Conservation (phyloP, 2,797 vertebrate genomes). For the Thaleichthys pacificus region DNA sequence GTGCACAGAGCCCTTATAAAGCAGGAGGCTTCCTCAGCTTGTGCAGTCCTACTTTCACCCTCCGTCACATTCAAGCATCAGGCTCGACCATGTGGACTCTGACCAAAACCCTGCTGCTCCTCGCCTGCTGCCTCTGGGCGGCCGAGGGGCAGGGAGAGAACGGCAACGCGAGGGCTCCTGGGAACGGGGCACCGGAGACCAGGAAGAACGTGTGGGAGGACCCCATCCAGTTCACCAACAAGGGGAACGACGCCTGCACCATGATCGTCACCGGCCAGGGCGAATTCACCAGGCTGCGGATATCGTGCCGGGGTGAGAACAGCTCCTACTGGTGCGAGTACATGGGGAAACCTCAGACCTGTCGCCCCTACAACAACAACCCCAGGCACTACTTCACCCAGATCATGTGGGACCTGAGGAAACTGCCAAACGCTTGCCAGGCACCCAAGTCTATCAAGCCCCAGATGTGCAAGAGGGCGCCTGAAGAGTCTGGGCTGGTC, state of each 20-base stretch:
- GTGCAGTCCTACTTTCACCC: constrained; percentile 42
- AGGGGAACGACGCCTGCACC: constrained; percentile 71
- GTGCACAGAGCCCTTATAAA: constrained; percentile 65
- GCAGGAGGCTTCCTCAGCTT: constrained; percentile 35
- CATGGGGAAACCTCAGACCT: constrained; percentile 72
- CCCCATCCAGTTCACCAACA: constrained; percentile 76
- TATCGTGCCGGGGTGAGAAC: constrained; percentile 68
- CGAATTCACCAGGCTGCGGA: constrained; percentile 69
- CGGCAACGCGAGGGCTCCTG: neutral
- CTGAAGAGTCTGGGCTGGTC: constrained; percentile 74
- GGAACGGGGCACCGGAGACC: neutral
- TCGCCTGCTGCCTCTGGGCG: constrained; percentile 65
- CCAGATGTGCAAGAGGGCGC: constrained; percentile 77
- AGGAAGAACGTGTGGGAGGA: constrained; percentile 71
- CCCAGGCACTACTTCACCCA: constrained; percentile 81
- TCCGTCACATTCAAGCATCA: constrained; percentile 34
- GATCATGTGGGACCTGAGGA: constrained; percentile 75
- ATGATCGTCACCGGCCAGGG: constrained; percentile 68
- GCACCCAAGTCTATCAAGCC: constrained; percentile 66
- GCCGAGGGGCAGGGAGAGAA: constrained; percentile 60
- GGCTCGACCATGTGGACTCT: constrained; percentile 72
- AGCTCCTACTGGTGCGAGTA: constrained; percentile 83
- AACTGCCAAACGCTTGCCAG: constrained; percentile 73
- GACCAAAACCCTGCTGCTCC: constrained; percentile 59
- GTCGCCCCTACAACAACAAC: constrained; percentile 76